Percentiles rank a stretch among this genome's conserved stretches.
These are phyloP conservation scores for Chelon labrosus DNA, from an alignment of 2,797 vertebrate species.

Conservation along the genomic window DNA sequence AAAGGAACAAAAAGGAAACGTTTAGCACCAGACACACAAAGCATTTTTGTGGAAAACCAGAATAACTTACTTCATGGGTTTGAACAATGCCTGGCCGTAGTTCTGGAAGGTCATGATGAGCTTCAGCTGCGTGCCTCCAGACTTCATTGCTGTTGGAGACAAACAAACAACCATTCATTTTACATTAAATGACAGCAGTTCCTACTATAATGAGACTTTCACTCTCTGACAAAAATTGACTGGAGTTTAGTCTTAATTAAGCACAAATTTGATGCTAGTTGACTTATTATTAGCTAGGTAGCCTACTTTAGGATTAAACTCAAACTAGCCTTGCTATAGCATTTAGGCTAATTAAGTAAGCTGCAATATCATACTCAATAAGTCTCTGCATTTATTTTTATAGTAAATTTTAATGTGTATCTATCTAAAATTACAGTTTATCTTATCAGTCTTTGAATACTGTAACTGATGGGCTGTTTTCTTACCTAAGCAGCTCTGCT, in stretches of 20 bases:
- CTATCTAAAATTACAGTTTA: no score
- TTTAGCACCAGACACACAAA: constrained; percentile 3
- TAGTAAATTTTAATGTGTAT: no score
- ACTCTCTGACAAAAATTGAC: no score
- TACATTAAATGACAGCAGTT: background rate
- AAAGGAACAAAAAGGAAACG: background rate
- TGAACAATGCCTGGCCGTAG: constrained; percentile 94
- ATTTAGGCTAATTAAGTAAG: background rate
- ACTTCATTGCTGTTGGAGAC: constrained; percentile 93
- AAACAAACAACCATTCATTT: constrained; percentile 53
- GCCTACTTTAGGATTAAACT: background rate
- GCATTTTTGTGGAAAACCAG: background rate
- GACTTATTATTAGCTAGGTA: background rate
- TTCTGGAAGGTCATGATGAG: constrained; percentile 99
- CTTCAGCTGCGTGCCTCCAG: constrained; percentile 98
- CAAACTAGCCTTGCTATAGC: no score
- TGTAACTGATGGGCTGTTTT: no score
- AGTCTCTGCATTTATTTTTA: no score
- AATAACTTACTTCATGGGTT: constrained; percentile 87
- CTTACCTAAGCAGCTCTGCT: no score
- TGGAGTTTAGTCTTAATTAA: background rate
- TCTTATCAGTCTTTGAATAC: no score
- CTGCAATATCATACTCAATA: background rate
- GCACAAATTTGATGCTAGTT: background rate
- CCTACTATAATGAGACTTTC: no score